Evolutionary conservation across 2,888 invertebrate genomes (phyloP), one percentile per base, ranked within the genome.

Genomic region (Stenoptilia bipunctidactyla): DNA sequence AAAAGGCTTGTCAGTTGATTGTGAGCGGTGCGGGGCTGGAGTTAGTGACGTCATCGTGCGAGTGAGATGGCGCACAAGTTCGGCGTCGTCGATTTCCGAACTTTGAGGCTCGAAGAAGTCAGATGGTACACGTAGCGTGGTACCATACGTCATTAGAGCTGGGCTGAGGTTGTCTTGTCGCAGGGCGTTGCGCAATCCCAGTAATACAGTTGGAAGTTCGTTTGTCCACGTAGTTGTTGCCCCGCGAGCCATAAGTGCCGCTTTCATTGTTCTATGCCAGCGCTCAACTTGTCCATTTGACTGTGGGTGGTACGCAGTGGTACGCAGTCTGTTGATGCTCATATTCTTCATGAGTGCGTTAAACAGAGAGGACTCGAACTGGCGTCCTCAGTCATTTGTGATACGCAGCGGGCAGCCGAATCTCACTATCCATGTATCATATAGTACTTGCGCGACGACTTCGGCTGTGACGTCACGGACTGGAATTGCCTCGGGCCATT

Each of bases 81-180:
- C 44, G 10, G 41, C 38, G 27, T 44, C 45, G n/a, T 44, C 36
- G 2, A 43, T 39, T 1, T 38, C 37, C 13, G 41, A n/a, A 8
- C 34, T 15, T 9, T 39, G 10, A n/a, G 41, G 38, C 8, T 37
- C 36, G 30, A 45, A 47, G 36, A 51, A 49, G 20, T 49, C 49
- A 1, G 44, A 41, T 13, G 51, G 51, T 13, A 51, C 14, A 1
- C 49, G 45, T n/a, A 48, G 36, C 6, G 45, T 38, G 1, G 38
- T 9, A 6, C 47, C 10, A n/a, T n/a, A n/a, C n/a, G n/a, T n/a
- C n/a, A n/a, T n/a, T n/a, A n/a, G n/a, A n/a, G n/a, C n/a, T n/a
- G 46, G 40, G 0, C 58, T 58, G 13, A 65, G 44, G 30, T 40
- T 45, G 36, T 39, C 45, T 25, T 9, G 25, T 25, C 9, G 25